These are phyloP conservation scores for Trimorus sp. DNA, from an alignment of 2,888 invertebrate genomes.

Conservation along the genomic window DNA sequence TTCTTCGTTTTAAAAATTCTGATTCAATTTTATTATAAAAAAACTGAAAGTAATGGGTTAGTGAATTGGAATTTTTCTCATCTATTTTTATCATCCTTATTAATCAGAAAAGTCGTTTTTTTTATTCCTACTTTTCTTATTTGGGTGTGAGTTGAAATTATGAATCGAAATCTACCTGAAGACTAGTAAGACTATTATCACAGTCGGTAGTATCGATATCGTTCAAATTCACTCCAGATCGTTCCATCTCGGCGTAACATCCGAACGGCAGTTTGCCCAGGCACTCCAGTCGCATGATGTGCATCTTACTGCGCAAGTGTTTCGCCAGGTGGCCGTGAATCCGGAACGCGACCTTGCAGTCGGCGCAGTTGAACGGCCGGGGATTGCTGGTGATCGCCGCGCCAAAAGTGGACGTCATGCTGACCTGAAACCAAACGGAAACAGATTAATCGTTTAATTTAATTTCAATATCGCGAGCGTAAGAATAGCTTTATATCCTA, in stretches of 20 bases:
- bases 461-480: no score
- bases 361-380: conserved; percentile 96
- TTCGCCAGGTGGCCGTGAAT: conserved; percentile 99
- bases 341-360: conserved; percentile 97
- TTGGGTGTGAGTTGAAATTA: not conserved
- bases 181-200: conserved; percentile 95
- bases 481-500: not conserved
- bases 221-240: conserved; percentile 93
- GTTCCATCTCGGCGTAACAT: conserved; percentile 96
- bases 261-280: conserved; percentile 96
- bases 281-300: conserved; percentile 96
- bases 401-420: conserved; percentile 92
- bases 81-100: no score
- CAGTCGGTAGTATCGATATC: conserved; percentile 98
- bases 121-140: no score
- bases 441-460: not conserved
- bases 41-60: no score
- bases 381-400: conserved; percentile 94
- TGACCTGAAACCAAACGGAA: conserved; percentile 81
- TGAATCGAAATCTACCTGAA: conserved; percentile 83
- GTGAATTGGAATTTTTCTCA: no score
- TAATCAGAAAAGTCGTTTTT: no score
- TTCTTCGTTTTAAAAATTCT: no score
- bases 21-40: no score
- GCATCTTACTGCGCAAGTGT: conserved; percentile 97